A percentile compares a stretch with the other conserved stretches of the same genome.
phyloP scores from a whole-genome alignment of 2,797 vertebrate species.

The Chaetodon trifasciatus region DNA sequence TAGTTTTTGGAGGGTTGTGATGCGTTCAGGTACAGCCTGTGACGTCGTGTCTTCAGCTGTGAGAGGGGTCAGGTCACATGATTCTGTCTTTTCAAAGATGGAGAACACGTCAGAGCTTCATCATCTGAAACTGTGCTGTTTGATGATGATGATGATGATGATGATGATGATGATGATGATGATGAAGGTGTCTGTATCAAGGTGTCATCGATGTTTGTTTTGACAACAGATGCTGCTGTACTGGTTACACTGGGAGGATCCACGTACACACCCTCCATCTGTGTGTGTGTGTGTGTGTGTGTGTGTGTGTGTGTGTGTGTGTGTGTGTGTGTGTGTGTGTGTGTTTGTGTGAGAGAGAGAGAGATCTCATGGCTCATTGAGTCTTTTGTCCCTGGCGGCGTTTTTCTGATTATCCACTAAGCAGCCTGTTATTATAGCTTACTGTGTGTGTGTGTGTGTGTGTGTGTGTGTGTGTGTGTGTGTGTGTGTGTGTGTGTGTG shows the following conservation, averaged over 20 bases:
- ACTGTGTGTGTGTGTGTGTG: slow-evolving; percentile 1
- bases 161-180: too few species aligned
- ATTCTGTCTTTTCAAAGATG: too few species aligned
- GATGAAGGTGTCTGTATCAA: neutral
- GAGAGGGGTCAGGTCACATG: too few species aligned
- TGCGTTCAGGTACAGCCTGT: too few species aligned
- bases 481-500: slow-evolving; percentile 14
- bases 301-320: neutral
- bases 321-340: slow-evolving; percentile 9
- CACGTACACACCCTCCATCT: neutral
- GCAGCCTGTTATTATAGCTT: slow-evolving; percentile 9
- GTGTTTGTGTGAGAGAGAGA: too few species aligned
- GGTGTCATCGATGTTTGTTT: neutral
- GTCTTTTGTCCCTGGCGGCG: slow-evolving; percentile 10
- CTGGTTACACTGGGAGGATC: neutral
- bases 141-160: too few species aligned
- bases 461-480: slow-evolving; percentile 20
- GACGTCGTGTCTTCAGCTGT: too few species aligned
- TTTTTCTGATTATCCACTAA: slow-evolving; percentile 19
- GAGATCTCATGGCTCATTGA: slow-evolving; percentile 9
- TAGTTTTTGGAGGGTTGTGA: too few species aligned
- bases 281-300: slow-evolving; percentile 9
- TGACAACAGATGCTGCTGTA: neutral
- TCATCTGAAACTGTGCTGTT: too few species aligned
- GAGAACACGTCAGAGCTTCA: too few species aligned